Evolutionary conservation across 2,113 vertebrate species (phyloP), one percentile per base, ranked within the genome.

Genomic region (Octodon degus): DNA sequence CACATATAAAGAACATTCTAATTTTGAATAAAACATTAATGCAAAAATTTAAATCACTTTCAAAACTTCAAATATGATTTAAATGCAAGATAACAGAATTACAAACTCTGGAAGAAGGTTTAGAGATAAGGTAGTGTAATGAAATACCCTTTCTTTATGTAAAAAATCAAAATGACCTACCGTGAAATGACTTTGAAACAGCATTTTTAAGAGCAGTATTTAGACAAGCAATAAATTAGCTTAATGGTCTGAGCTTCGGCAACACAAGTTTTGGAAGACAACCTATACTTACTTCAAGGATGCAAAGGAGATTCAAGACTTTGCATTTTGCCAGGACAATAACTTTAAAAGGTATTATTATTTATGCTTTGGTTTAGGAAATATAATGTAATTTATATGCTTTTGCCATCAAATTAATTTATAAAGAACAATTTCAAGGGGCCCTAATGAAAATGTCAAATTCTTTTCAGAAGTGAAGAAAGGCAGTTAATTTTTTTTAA

Each of bases 31-130:
- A 91, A n/a, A 80, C 0, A 63, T 83, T 89, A 79, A 47, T 43
- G 68, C 96, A 85, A 1, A 92, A 92, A 68, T 91, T 83, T 7
- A 91, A 84, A 94, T 76, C 22, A 89, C 93, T 14, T 96, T 4
- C 11, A 12, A 96, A 6, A 2, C 19, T n/a, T 80, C 0, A 7
- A 94, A 88, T 72, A 68, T 50, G 20, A 96, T 55, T 93, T 22
- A 80, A 67, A 80, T 91, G 2, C 83, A 53, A 97, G 53, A 85
- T 37, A 95, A 93, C 2, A 37, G 13, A 40, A 74, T 63, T 60
- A 40, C 16, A 91, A 77, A 70, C 3, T 16, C 47, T 85, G n/a
- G 10, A 92, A 86, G 19, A 4, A 86, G 5, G 10, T 10, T 86
- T 17, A 86, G 25, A 16, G 47, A 24, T 20, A 90, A 30, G 6